phyloP scores from a whole-genome alignment of 1,140 invertebrate genomes.

The Galleria mellonella region DNA sequence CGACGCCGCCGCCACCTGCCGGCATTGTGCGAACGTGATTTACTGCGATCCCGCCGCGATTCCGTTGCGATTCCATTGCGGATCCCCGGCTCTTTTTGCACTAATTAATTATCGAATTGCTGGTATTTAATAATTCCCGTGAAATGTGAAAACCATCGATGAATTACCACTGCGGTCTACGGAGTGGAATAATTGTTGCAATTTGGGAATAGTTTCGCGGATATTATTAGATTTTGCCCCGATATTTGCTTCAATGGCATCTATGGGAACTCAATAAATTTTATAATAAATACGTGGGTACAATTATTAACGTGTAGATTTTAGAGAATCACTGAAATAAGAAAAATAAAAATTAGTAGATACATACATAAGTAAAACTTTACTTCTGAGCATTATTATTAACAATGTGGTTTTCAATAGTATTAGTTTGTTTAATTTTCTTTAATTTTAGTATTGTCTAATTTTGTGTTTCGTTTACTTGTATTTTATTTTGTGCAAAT shows the following conservation, averaged over 20 bases:
- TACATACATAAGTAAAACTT: too few species aligned
- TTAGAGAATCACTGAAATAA: neutral
- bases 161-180: neutral
- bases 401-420: too few species aligned
- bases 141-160: constrained; percentile 47
- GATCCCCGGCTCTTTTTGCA: constrained; percentile 61
- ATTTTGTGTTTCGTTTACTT: too few species aligned
- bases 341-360: neutral
- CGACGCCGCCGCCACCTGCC: constrained; percentile 60
- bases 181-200: neutral
- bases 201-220: neutral
- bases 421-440: too few species aligned
- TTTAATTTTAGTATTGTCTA: too few species aligned
- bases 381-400: too few species aligned
- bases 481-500: too few species aligned
- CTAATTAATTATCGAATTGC: constrained; percentile 70
- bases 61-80: constrained; percentile 54
- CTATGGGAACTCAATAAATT: too few species aligned
- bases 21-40: constrained; percentile 69
- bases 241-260: neutral
- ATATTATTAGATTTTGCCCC: neutral
- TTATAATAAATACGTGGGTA: too few species aligned
- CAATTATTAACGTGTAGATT: too few species aligned
- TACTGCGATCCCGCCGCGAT: constrained; percentile 63
- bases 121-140: constrained; percentile 66